Evolutionary conservation across 2,113 vertebrate species (phyloP).

Genomic region (Megaceryle maxima): DNA sequence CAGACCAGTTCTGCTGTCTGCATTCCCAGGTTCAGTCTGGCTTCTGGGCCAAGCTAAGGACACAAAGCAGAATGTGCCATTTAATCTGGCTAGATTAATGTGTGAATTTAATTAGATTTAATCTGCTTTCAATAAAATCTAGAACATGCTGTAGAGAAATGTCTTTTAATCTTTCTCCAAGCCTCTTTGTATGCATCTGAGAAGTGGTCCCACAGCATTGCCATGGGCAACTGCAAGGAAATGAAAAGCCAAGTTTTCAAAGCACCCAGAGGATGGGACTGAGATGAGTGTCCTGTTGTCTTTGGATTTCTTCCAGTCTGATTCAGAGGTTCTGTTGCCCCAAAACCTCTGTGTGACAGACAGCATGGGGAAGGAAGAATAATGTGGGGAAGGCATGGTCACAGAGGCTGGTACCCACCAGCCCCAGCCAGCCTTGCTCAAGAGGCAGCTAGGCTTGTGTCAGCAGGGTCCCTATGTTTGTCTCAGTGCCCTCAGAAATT

Average conservation of each 20-base stretch:
- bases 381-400: background rate
- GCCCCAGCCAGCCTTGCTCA: fast-evolving
- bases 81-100: background rate
- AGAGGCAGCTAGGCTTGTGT: background rate
- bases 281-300: background rate
- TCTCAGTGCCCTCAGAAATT: background rate
- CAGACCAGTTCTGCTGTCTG: background rate
- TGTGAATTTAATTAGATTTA: background rate
- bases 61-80: background rate
- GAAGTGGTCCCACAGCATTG: background rate
- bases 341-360: background rate
- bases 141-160: background rate
- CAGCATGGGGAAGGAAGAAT: background rate
- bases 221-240: background rate
- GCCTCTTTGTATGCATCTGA: background rate
- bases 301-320: background rate
- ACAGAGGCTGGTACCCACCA: fast-evolving
- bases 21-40: background rate
- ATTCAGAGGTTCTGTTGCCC: background rate
- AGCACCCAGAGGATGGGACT: background rate
- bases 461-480: background rate
- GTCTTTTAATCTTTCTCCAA: background rate
- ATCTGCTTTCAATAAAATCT: background rate
- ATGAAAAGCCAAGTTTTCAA: background rate
- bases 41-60: background rate